A percentile compares a stretch with the other conserved stretches of the same genome.
phyloP scores from a whole-genome alignment of 1,140 invertebrate species.

The Leptestheria dahalacensis region DNA sequence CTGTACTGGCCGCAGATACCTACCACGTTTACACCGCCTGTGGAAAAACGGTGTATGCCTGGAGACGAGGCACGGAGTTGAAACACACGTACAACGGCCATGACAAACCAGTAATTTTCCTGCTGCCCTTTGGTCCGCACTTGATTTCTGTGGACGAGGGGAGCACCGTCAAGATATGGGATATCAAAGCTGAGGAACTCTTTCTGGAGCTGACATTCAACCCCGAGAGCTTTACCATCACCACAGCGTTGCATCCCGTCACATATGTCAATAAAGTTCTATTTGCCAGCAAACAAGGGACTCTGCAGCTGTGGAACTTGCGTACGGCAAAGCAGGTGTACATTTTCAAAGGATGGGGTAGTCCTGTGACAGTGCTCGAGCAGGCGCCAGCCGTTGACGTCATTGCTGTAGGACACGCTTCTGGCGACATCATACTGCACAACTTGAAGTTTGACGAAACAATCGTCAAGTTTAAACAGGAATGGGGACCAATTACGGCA shows the following conservation, averaged over 20 bases:
- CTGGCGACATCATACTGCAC: slow-evolving; percentile 70
- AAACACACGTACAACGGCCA: slow-evolving; percentile 70
- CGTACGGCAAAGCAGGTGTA: slow-evolving; percentile 58
- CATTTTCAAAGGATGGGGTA: slow-evolving; percentile 62
- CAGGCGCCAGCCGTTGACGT: slow-evolving; percentile 77
- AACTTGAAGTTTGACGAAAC: slow-evolving; percentile 77
- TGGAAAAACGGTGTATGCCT: slow-evolving; percentile 59
- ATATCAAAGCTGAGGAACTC: slow-evolving; percentile 46
- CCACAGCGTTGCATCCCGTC: slow-evolving; percentile 65
- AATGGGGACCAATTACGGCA: slow-evolving; percentile 74
- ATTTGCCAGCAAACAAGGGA: slow-evolving; percentile 76
- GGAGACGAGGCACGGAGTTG: slow-evolving; percentile 71
- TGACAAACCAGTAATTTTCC: slow-evolving; percentile 45
- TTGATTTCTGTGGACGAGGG: slow-evolving; percentile 69
- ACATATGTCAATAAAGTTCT: slow-evolving; percentile 92
- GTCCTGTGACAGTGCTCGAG: slow-evolving; percentile 48
- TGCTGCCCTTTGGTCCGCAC: slow-evolving; percentile 76
- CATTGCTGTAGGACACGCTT: slow-evolving; percentile 64
- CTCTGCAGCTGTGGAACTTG: slow-evolving; percentile 81
- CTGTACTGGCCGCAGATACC: slow-evolving; percentile 58
- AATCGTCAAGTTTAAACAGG: slow-evolving; percentile 73
- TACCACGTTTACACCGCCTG: slow-evolving; percentile 69
- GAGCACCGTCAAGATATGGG: slow-evolving; percentile 67
- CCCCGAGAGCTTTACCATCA: slow-evolving; percentile 54
- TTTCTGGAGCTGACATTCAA: slow-evolving; percentile 42